These are phyloP conservation scores for Iselma pallidipennis DNA, from an alignment of 2,888 invertebrate species.

Conservation along the genomic window DNA sequence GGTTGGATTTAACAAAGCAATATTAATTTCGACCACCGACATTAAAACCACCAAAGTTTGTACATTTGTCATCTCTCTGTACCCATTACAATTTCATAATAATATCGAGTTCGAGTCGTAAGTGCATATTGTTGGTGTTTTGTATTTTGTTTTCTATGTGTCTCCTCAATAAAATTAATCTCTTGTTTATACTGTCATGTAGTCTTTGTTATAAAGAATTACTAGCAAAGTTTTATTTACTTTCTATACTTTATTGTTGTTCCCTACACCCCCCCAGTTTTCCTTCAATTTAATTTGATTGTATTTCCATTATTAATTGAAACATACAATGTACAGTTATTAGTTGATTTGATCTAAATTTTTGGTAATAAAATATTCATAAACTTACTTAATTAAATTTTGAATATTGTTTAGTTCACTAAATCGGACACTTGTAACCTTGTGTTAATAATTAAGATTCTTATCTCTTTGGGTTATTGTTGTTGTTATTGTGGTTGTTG, in stretches of 20 bases:
- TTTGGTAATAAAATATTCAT: too few species aligned
- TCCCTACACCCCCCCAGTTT: too few species aligned
- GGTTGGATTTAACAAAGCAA: slow-evolving; percentile 37
- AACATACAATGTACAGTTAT: too few species aligned
- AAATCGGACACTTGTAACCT: slow-evolving; percentile 44
- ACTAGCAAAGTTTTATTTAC: background rate
- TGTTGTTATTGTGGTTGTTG: slow-evolving; percentile 37
- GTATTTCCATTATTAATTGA: background rate
- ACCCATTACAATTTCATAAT: slow-evolving; percentile 37
- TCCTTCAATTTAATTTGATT: background rate
- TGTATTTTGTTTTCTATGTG: slow-evolving; percentile 17
- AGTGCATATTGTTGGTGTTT: slow-evolving; percentile 36
- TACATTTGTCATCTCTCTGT: slow-evolving; percentile 38
- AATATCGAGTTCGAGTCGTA: slow-evolving; percentile 32
- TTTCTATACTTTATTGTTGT: background rate
- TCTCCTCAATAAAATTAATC: slow-evolving; percentile 25
- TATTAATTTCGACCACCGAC: slow-evolving; percentile 37
- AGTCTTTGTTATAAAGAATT: slow-evolving; percentile 18
- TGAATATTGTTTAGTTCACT: slow-evolving; percentile 23
- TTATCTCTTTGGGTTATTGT: slow-evolving; percentile 11
- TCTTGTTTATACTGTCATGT: slow-evolving; percentile 3
- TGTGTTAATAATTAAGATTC: too few species aligned
- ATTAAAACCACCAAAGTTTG: slow-evolving; percentile 37
- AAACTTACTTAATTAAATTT: too few species aligned
- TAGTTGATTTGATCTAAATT: too few species aligned